A percentile compares a stretch with the other conserved stretches of the same genome.
Evolutionary conservation across 2,888 invertebrate species (phyloP).

Genomic region (Hoplodrina ambigua): DNA sequence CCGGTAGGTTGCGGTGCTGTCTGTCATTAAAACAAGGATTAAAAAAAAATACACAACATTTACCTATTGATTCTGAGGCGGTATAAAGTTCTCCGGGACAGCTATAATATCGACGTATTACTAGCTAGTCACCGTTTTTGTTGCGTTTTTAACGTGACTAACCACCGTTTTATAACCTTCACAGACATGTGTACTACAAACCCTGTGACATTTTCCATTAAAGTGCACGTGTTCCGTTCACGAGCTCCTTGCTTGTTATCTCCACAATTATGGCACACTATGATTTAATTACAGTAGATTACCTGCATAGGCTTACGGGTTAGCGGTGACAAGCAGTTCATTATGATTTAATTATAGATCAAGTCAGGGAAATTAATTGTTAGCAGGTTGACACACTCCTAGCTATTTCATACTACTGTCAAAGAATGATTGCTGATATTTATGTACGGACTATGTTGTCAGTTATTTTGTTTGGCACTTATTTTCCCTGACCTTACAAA

Average conservation of each 20-base stretch:
- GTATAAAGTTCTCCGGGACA: too few relatives aligned
- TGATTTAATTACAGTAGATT: conserved; percentile 52
- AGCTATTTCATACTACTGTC: neutral
- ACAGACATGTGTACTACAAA: conserved; percentile 11
- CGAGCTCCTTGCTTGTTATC: conserved; percentile 42
- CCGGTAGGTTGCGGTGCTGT: too few relatives aligned
- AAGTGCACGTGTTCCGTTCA: conserved; percentile 40
- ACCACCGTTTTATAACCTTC: conserved; percentile 29
- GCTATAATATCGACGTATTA: neutral
- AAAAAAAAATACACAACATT: too few relatives aligned
- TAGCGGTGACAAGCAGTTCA: conserved; percentile 29
- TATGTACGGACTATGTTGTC: neutral
- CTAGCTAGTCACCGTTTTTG: conserved; percentile 7
- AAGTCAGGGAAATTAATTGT: conserved; percentile 20
- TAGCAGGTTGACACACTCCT: neutral
- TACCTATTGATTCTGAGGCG: too few relatives aligned
- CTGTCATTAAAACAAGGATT: too few relatives aligned
- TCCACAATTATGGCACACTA: conserved; percentile 35
- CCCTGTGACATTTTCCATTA: conserved; percentile 45
- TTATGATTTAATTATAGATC: conserved; percentile 35
- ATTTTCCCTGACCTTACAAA: neutral
- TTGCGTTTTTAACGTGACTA: conserved; percentile 9
- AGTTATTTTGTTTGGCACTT: neutral
- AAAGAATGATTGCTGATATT: neutral
- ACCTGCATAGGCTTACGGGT: conserved; percentile 31